phyloP scores from a whole-genome alignment of 2,113 vertebrate genomes.

The Gopherus evgoodei region DNA sequence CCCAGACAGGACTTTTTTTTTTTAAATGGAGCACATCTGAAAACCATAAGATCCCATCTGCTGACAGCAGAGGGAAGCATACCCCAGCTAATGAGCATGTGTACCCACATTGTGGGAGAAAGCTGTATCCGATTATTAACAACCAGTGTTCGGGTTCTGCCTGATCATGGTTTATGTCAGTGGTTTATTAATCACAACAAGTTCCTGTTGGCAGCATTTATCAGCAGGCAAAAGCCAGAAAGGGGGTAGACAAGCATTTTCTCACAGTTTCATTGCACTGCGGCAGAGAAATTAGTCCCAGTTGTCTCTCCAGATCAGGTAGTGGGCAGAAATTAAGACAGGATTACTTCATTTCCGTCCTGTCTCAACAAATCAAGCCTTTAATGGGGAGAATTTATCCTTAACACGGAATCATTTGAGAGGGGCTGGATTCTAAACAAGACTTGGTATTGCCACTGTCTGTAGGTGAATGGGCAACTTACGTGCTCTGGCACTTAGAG shows the following conservation, averaged over 20 bases:
- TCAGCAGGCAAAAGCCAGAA: conserved; percentile 37
- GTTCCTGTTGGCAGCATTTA: conserved; percentile 58
- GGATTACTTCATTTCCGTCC: conserved; percentile 74
- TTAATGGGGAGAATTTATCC: conserved; percentile 55
- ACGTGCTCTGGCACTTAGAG: neutral
- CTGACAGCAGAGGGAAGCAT: conserved; percentile 74
- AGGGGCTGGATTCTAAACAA: neutral
- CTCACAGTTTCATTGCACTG: conserved; percentile 31
- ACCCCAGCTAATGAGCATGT: conserved; percentile 36
- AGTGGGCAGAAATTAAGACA: conserved; percentile 66
- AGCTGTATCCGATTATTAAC: neutral
- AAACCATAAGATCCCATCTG: conserved; percentile 55
- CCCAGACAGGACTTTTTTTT: neutral
- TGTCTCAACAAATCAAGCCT: conserved; percentile 66
- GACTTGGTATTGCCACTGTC: neutral
- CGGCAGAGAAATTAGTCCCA: conserved; percentile 58
- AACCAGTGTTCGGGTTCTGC: conserved; percentile 10
- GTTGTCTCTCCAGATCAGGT: conserved; percentile 68
- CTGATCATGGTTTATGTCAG: conserved; percentile 34
- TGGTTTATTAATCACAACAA: conserved; percentile 38
- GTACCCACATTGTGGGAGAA: neutral
- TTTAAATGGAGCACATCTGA: conserved; percentile 40
- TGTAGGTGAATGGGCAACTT: neutral
- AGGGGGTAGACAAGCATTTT: conserved; percentile 46
- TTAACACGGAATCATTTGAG: neutral